These are phyloP conservation scores for Melanotaenia nigrans DNA, from an alignment of 2,797 vertebrate genomes.

Conservation along the genomic window DNA sequence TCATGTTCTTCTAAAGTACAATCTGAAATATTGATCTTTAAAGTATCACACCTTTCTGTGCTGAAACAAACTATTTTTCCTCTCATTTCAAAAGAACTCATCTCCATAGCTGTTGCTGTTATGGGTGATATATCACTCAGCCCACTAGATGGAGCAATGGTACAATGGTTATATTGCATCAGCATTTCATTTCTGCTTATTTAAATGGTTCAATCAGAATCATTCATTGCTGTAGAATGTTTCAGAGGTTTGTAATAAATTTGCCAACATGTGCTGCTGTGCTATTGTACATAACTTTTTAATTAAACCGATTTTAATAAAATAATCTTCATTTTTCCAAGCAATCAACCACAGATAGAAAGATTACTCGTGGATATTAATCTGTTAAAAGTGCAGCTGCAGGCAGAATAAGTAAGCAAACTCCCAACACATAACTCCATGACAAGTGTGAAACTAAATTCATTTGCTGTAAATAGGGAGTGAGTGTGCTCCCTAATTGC, in stretches of 20 bases:
- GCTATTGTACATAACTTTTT: slow-evolving; percentile 42
- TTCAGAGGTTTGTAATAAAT: slow-evolving; percentile 41
- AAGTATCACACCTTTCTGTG: not conserved
- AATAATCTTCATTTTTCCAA: slow-evolving; percentile 38
- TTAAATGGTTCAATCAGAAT: slow-evolving; percentile 45
- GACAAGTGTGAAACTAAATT: slow-evolving; percentile 24
- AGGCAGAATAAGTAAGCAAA: slow-evolving; percentile 27
- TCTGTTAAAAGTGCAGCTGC: slow-evolving; percentile 43
- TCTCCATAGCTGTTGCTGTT: slow-evolving; percentile 16
- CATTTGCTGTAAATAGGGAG: slow-evolving; percentile 25
- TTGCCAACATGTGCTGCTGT: slow-evolving; percentile 23
- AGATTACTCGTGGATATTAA: slow-evolving; percentile 21
- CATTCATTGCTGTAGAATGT: slow-evolving; percentile 29
- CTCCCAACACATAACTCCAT: slow-evolving; percentile 16
- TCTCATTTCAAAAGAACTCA: slow-evolving; percentile 15
- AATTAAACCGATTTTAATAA: slow-evolving; percentile 58
- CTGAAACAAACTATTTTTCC: not conserved
- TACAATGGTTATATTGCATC: slow-evolving; percentile 33
- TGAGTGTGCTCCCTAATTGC: slow-evolving; percentile 15
- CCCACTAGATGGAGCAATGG: slow-evolving; percentile 80
- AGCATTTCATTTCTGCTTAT: slow-evolving; percentile 42
- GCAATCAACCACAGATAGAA: slow-evolving; percentile 50
- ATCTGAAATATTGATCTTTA: slow-evolving; percentile 5
- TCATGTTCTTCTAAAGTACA: slow-evolving; percentile 25
- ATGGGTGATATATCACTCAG: slow-evolving; percentile 35